Evolutionary conservation across 2,113 vertebrate species (phyloP), one percentile per base, ranked within the genome.

Genomic region (Corythoichthys haematopterus): DNA sequence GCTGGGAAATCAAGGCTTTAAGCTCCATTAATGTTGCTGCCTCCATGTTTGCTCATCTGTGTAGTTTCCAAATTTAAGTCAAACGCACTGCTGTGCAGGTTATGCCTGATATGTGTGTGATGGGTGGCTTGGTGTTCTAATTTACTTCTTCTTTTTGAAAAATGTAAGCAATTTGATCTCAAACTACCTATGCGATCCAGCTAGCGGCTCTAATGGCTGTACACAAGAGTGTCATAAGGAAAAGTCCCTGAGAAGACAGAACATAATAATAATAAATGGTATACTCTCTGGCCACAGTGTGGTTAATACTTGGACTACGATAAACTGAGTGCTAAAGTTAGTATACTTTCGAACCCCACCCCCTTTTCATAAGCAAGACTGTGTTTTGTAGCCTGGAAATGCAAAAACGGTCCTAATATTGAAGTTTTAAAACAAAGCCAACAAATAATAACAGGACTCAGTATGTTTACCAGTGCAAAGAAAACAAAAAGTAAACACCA

Each of bases 41-140:
- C 47, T 66, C 78, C 79, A 80, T 79, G 74, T 82, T 81, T 71
- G 70, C 75, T 80, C 79, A 77, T 82, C 76, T 79, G 81, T 79
- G 76, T 75, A 71, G 65, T 76, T 80, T 85, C 85, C 82, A 85
- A 82, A 84, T 83, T 40, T 76, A 78, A 50, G 59, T 82, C 81
- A 87, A 70, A 59, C 80, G 70, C 69, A 50, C 66, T 3, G n/a
- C 61, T 64, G 43, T n/a, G 51, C 59, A 33, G 37, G 43, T 37
- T 15, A 16, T 37, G 65, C 15, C 52, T 20, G 64, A 70, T 40
- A 40, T 28, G 68, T 50, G 52, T 46, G 36, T 28, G 53, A 28
- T 50, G 53, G 58, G 35, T 66, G 33, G 48, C 60, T 14, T 45
- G 33, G 6, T 63, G 7, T 48, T 61, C 43, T 33, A n/a, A 74